Percentiles rank a stretch among this genome's conserved stretches.
Evolutionary conservation across 2,888 invertebrate species (phyloP).

Genomic region (Tubulanus polymorphus): DNA sequence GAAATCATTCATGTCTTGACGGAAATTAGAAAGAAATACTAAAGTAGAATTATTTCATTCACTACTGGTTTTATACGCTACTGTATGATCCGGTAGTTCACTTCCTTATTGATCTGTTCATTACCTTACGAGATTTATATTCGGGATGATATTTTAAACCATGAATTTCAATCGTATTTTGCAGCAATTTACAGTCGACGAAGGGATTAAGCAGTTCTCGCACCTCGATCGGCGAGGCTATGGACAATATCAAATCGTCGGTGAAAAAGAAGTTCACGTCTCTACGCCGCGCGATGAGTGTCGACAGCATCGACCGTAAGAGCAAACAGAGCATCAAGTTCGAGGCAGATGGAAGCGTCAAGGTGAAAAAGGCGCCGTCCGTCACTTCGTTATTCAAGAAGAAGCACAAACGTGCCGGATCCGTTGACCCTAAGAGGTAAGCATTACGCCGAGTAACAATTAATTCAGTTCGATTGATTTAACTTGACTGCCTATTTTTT

Average conservation of each 20-base stretch:
- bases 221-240: constrained; percentile 3
- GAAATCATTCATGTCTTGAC: too few relatives aligned
- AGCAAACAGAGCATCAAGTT: constrained; percentile 5
- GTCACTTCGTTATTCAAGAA: constrained; percentile 22
- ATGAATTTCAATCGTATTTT: too few relatives aligned
- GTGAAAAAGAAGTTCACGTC: constrained; percentile 12
- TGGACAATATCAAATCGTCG: constrained; percentile 9
- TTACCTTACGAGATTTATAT: too few relatives aligned
- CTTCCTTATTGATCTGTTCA: too few relatives aligned
- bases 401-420: too few relatives aligned
- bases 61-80: too few relatives aligned
- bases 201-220: constrained; percentile 5
- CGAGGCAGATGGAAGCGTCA: not conserved
- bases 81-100: too few relatives aligned
- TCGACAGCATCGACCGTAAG: constrained; percentile 24
- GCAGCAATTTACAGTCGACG: not conserved
- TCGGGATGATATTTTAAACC: too few relatives aligned
- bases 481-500: too few relatives aligned
- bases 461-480: too few relatives aligned
- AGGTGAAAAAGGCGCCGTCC: constrained; percentile 26
- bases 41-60: constrained; percentile 22
- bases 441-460: too few relatives aligned
- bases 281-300: constrained; percentile 29
- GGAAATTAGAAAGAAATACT: constrained; percentile 20
- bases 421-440: too few relatives aligned